phyloP scores from a whole-genome alignment of 2,113 vertebrate species.

The sheep (Ovis aries) region ARS-UI_Ramb_v3.0 NC_056077.1:32838501-32839000 shows the following conservation, averaged over 20 bases:
- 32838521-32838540: slow-evolving; percentile 54
- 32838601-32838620: not conserved
- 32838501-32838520: slow-evolving; percentile 38
- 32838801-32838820: not conserved
- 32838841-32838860: slow-evolving; percentile 46
- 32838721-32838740: slow-evolving; percentile 46
- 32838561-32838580: slow-evolving; percentile 17
- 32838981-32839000: slow-evolving; percentile 17
- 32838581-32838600: slow-evolving; percentile 45
- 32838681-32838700: not conserved
- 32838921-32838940: slow-evolving; percentile 22
- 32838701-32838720: not conserved
- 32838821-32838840: slow-evolving; percentile 22
- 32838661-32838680: slow-evolving; percentile 46
- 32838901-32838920: slow-evolving; percentile 30
- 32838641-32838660: slow-evolving; percentile 49
- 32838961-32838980: not conserved
- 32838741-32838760: slow-evolving; percentile 10
- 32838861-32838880: slow-evolving; percentile 20
- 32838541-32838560: slow-evolving; percentile 47
- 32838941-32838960: slow-evolving; percentile 30
- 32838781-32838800: not conserved
- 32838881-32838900: not conserved
- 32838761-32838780: slow-evolving; percentile 63
- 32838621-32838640: slow-evolving; percentile 46